Evolutionary conservation across 2,113 vertebrate species (phyloP).

Genomic region (Collichthys lucidus): DNA sequence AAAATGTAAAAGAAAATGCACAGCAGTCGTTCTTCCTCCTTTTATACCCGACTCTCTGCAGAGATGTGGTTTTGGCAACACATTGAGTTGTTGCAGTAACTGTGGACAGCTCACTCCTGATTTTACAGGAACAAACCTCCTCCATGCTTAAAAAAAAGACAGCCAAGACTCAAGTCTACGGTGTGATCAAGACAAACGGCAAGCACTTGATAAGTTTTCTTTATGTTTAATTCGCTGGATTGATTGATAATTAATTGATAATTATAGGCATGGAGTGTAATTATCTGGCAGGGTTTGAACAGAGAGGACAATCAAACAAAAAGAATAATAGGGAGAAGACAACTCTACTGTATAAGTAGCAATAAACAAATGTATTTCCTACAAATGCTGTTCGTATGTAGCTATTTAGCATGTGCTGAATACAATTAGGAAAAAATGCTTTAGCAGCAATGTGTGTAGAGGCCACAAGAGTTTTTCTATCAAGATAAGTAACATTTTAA

Average conservation of each 20-base stretch:
- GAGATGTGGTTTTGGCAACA: slow-evolving; percentile 52
- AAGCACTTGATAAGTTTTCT: slow-evolving; percentile 11
- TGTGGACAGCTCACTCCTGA: slow-evolving; percentile 54
- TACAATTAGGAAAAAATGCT: neutral
- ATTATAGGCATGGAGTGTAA: neutral
- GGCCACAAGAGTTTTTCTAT: slow-evolving; percentile 3
- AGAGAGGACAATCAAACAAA: slow-evolving; percentile 4
- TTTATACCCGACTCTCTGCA: slow-evolving; percentile 15
- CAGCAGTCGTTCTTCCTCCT: neutral
- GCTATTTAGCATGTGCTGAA: slow-evolving; percentile 10
- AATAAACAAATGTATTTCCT: slow-evolving; percentile 6
- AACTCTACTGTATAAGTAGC: slow-evolving; percentile 1
- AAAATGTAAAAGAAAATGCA: slow-evolving; percentile 29
- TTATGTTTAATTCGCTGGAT: slow-evolving; percentile 36
- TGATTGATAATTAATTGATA: slow-evolving; percentile 7
- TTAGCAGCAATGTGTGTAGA: neutral
- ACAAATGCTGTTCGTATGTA: neutral
- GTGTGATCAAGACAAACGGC: slow-evolving; percentile 51
- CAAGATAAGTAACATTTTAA: slow-evolving; percentile 24
- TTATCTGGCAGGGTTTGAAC: slow-evolving; percentile 25
- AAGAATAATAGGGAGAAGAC: neutral
- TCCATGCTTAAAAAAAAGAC: slow-evolving; percentile 41
- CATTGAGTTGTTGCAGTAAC: slow-evolving; percentile 33
- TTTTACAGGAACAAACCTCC: slow-evolving; percentile 60
- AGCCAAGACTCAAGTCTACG: slow-evolving; percentile 38